Evolutionary conservation across 1,140 invertebrate species (phyloP), one percentile per base, ranked within the genome.

Genomic region (Zaprionus vittiger): DNA sequence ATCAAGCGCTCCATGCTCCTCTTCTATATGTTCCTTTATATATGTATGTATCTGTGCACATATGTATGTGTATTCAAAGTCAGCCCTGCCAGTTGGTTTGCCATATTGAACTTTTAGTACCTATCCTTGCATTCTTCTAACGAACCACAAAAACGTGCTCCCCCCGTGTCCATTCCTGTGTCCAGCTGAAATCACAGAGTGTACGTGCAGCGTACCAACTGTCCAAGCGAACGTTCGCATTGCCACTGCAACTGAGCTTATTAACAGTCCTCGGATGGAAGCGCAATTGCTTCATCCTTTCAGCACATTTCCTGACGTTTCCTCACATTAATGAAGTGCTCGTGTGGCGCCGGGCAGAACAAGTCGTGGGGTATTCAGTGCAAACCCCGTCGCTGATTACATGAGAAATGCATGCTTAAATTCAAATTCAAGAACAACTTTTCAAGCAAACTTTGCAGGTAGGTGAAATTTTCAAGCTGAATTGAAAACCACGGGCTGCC

Each of bases 331-430:
- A 87, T 87, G 84, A 90, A 87, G 85, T 87, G 85, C 79, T 89
- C 68, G 68, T 69, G 81, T 78, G 83, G 34, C 34, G 28, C 28
- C 28, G 28, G 28, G 31, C 37, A 38, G 14, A 4, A 2, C 41
- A 34, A 34, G n/a, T 47, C 7, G 41, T 55, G n/a, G 22, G 22
- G 69, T 56, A 77, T 68, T 67, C 20, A 78, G 55, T 79, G 49
- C 38, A 71, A 55, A 34, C 31, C 9, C 31, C 9, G 9, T 11
- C 79, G 79, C 72, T 90, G 85, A 90, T 90, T 90, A 85, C 85
- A 90, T 80, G 82, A 90, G 79, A 85, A 90, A 90, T 90, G 90
- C 85, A 90, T 85, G 85, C 76, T 90, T 71, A 85, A 90, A 90
- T 90, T 90, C 76, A 72, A 64, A 70, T 63, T 38, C 38, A 62